These are phyloP conservation scores for Ifrita kowaldi DNA, from an alignment of 2,113 vertebrate genomes.

Conservation along the genomic window DNA sequence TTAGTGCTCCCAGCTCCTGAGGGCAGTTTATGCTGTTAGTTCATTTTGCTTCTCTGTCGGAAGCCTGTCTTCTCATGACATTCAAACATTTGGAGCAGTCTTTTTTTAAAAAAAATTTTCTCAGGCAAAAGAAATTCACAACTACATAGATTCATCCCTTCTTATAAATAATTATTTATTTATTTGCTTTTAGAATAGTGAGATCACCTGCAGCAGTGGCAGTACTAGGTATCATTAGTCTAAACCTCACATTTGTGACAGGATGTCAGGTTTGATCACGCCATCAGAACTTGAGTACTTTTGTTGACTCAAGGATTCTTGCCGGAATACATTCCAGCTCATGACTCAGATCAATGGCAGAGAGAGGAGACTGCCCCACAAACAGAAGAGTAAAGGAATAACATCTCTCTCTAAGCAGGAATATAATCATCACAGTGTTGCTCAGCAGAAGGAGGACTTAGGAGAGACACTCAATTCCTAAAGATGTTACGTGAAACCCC, in stretches of 20 bases:
- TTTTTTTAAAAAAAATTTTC: not conserved
- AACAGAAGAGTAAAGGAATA: not conserved
- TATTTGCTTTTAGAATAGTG: not conserved
- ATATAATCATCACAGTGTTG: not conserved
- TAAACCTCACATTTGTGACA: not conserved
- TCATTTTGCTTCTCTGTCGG: constrained; percentile 62
- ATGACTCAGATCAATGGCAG: not conserved
- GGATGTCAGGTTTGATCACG: not conserved
- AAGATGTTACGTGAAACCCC: not conserved
- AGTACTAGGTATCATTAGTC: not conserved
- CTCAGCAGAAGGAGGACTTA: not conserved
- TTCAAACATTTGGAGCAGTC: constrained; percentile 8
- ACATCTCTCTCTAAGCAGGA: not conserved
- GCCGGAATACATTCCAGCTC: not conserved
- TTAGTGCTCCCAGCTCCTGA: constrained; percentile 4
- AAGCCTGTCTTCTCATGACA: constrained; percentile 25
- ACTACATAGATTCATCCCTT: not conserved
- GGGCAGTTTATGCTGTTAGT: constrained; percentile 55
- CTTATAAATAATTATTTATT: constrained; percentile 9
- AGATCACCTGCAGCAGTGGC: not conserved
- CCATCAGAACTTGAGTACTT: not conserved
- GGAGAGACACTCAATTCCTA: not conserved
- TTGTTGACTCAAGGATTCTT: not conserved
- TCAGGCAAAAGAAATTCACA: constrained; percentile 43
- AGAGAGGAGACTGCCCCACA: not conserved